Conservation (phyloP, 1,140 invertebrate species). For the Zaprionus nigranus region DNA sequence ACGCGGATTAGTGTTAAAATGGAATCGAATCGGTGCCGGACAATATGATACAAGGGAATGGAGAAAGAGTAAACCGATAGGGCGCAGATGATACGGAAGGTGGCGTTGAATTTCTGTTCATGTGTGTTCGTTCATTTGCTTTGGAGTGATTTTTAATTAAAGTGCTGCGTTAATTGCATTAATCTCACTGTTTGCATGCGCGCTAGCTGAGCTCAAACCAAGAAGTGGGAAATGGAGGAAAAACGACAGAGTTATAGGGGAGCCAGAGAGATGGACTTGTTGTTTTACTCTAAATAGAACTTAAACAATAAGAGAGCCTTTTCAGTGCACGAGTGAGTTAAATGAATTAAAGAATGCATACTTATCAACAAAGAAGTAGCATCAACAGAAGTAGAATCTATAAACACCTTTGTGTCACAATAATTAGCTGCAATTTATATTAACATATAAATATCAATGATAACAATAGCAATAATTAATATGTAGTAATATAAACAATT, state of each 20-base stretch:
- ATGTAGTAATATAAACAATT: no score
- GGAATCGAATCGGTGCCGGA: conserved; percentile 50
- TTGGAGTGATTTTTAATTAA: conserved; percentile 70
- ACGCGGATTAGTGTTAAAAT: conserved; percentile 64
- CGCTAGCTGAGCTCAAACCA: conserved; percentile 22
- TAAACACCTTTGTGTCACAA: no score
- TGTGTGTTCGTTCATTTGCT: conserved; percentile 37
- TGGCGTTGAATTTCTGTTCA: neutral
- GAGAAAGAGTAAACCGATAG: neutral
- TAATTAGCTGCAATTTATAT: no score
- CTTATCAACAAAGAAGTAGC: neutral
- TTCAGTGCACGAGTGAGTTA: neutral
- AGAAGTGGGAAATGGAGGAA: neutral
- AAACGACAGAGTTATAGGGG: neutral
- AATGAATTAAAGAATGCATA: neutral
- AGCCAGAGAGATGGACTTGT: neutral
- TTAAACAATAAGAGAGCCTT: neutral
- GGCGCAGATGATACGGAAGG: neutral
- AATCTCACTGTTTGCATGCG: conserved; percentile 57
- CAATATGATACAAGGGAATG: neutral
- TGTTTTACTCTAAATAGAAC: neutral
- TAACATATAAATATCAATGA: no score
- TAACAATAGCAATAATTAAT: no score
- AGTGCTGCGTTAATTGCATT: conserved; percentile 74
- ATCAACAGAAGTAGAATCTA: no score